Percentiles rank a stretch among this genome's conserved stretches.
Conservation (phyloP, 2,797 vertebrate species). For the Allobates femoralis region DNA sequence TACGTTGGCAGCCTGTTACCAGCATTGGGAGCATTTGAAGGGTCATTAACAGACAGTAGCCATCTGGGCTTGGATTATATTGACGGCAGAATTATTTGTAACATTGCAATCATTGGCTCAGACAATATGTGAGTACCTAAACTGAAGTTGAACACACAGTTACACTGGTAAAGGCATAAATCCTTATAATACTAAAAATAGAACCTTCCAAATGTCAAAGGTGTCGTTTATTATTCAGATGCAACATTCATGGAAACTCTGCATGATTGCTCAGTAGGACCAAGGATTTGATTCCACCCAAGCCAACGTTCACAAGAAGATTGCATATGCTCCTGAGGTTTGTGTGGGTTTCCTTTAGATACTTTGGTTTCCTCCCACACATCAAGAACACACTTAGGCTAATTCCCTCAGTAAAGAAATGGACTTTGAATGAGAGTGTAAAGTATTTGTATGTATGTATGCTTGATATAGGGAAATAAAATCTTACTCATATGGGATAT, state of each 20-base stretch:
- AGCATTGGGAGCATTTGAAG: constrained; percentile 1
- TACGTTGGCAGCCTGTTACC: constrained; percentile 31
- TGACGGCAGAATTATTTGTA: constrained; percentile 9
- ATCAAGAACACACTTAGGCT: background rate
- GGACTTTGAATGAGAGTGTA: background rate
- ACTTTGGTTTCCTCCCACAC: background rate
- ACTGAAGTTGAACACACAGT: background rate
- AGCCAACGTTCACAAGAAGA: background rate
- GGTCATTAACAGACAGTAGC: constrained; percentile 33
- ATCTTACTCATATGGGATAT: background rate
- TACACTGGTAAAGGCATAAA: background rate
- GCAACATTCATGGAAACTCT: background rate
- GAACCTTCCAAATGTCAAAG: background rate
- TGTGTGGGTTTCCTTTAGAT: background rate
- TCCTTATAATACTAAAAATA: background rate
- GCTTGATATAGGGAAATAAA: background rate
- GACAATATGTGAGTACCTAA: background rate
- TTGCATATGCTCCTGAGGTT: background rate
- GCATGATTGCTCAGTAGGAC: background rate
- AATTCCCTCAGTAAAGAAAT: background rate
- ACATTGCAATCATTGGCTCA: background rate
- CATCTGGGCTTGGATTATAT: background rate
- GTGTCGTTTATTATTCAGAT: no score
- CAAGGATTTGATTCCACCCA: background rate
- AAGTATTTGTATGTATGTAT: background rate